These are phyloP conservation scores for Catharus ustulatus DNA, from an alignment of 2,797 vertebrate species.

Conservation along the genomic window DNA sequence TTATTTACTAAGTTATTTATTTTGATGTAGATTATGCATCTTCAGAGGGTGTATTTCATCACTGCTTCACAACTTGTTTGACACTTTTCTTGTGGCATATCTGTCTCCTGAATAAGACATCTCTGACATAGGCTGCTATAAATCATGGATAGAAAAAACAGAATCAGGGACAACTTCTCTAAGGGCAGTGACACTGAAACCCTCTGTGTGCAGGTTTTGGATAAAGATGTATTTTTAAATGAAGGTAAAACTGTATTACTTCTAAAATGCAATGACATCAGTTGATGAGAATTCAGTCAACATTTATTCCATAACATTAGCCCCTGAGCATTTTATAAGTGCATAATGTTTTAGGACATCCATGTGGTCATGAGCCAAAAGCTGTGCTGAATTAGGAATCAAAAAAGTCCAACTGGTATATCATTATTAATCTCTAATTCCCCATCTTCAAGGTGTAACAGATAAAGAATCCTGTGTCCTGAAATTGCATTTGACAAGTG, in stretches of 20 bases:
- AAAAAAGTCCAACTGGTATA: background rate
- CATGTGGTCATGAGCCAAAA: background rate
- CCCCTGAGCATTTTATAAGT: background rate
- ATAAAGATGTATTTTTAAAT: background rate
- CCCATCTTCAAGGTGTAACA: background rate
- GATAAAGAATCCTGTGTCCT: background rate
- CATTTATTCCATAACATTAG: background rate
- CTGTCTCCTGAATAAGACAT: background rate
- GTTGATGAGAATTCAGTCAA: background rate
- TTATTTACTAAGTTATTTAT: background rate
- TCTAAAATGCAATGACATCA: background rate
- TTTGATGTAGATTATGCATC: background rate
- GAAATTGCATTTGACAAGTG: background rate
- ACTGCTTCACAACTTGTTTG: background rate
- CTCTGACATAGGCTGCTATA: background rate
- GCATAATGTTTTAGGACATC: background rate
- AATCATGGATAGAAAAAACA: constrained; percentile 1
- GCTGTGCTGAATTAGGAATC: background rate
- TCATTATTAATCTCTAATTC: background rate
- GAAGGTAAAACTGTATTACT: background rate
- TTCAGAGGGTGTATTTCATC: background rate
- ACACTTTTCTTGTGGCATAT: background rate
- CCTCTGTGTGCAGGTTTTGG: background rate
- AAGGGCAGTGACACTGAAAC: background rate
- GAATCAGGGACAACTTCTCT: background rate